A percentile compares a stretch with the other conserved stretches of the same genome.
phyloP scores from a whole-genome alignment of 2,113 vertebrate genomes.

The Dicrurus megarhynchus region DNA sequence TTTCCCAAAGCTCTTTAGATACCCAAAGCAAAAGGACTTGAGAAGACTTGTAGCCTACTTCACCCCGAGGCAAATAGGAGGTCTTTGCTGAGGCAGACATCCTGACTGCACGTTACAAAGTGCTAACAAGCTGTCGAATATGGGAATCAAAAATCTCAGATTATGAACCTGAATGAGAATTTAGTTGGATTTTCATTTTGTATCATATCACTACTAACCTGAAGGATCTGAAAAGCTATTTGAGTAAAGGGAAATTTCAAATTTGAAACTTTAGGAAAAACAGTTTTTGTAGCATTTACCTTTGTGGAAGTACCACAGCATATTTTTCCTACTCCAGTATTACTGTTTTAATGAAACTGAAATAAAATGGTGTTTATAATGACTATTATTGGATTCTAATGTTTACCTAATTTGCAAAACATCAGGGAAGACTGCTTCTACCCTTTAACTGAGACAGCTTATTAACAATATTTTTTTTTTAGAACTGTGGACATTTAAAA shows the following conservation, averaged over 20 bases:
- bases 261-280: background rate
- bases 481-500: background rate
- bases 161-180: background rate
- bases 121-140: background rate
- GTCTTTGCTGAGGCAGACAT: background rate
- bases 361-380: background rate
- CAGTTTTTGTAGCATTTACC: background rate
- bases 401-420: background rate
- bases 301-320: background rate
- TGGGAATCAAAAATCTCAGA: background rate
- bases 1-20: background rate
- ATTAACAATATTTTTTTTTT: constrained; percentile 1
- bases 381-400: background rate
- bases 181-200: background rate
- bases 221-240: background rate
- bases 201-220: background rate
- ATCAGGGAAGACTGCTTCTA: background rate
- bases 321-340: background rate
- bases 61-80: background rate
- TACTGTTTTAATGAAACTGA: background rate
- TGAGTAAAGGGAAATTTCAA: background rate
- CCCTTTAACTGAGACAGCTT: constrained; percentile 3
- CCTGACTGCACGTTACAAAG: background rate
- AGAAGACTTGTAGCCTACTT: background rate
- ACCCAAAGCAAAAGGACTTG: background rate